Conservation (phyloP, 1,140 invertebrate genomes). For the Anoplophora glabripennis region DNA sequence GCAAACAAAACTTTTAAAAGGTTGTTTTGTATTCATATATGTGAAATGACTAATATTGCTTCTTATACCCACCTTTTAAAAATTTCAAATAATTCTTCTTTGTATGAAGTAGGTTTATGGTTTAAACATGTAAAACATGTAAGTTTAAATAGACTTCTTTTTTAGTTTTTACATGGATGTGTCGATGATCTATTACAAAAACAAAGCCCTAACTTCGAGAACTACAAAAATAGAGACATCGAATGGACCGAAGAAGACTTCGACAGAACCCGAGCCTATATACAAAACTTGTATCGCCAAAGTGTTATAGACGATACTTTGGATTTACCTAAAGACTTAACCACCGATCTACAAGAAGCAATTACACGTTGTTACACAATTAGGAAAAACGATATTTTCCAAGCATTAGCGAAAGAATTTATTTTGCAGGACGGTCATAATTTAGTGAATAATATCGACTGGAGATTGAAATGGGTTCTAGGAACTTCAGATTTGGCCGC, state of each 20-base stretch:
- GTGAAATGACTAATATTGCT: no score
- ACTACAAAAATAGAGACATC: slow-evolving; percentile 31
- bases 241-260: slow-evolving; percentile 41
- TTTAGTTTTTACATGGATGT: slow-evolving; percentile 44
- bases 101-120: no score
- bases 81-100: no score
- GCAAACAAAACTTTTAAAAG: no score
- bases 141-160: slow-evolving; percentile 2
- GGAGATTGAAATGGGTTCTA: slow-evolving; percentile 46
- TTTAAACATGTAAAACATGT: no score
- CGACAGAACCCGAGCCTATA: slow-evolving; percentile 23
- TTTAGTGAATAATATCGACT: slow-evolving; percentile 44
- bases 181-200: slow-evolving; percentile 36
- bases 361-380: slow-evolving; percentile 36
- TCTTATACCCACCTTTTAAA: no score
- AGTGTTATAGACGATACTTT: slow-evolving; percentile 28
- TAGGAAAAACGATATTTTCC: slow-evolving; percentile 40
- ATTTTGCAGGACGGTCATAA: slow-evolving; percentile 28
- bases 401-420: slow-evolving; percentile 32
- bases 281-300: slow-evolving; percentile 39
- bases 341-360: slow-evolving; percentile 17
- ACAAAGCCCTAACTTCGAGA: slow-evolving; percentile 24
- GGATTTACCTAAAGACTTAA: slow-evolving; percentile 23
- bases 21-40: no score
- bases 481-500: slow-evolving; percentile 41